phyloP scores from a whole-genome alignment of 2,888 invertebrate species.

The Perizoma flavofasciatum region DNA sequence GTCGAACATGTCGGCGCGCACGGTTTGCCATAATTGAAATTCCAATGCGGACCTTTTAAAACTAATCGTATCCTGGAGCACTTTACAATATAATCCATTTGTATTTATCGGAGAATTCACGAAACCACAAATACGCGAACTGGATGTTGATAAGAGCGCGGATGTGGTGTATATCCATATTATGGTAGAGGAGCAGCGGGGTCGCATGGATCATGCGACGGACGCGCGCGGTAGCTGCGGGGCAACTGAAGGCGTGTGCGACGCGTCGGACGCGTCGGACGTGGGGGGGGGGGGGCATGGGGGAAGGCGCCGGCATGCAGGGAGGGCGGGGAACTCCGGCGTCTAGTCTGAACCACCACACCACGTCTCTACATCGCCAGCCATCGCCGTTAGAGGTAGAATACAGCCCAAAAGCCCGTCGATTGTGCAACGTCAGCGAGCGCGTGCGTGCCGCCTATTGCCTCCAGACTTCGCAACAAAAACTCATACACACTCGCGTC shows the following conservation, averaged over 20 bases:
- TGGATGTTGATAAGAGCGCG: slow-evolving; percentile 77
- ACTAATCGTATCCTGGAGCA: slow-evolving; percentile 62
- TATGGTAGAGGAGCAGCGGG: slow-evolving; percentile 67
- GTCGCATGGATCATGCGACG: slow-evolving; percentile 80
- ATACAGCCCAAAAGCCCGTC: slow-evolving; percentile 41
- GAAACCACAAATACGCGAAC: slow-evolving; percentile 80
- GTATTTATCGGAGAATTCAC: slow-evolving; percentile 79
- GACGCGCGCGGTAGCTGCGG: slow-evolving; percentile 80
- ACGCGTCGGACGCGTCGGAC: slow-evolving; percentile 39
- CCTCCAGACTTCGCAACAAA: slow-evolving; percentile 51
- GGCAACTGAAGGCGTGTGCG: slow-evolving; percentile 67
- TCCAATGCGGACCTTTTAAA: slow-evolving; percentile 80
- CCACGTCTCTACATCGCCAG: slow-evolving; percentile 59
- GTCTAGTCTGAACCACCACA: slow-evolving; percentile 53
- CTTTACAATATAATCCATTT: slow-evolving; percentile 84
- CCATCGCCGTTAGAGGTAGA: slow-evolving; percentile 49
- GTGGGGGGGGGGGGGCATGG: slow-evolving; percentile 38
- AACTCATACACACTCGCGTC: slow-evolving; percentile 47
- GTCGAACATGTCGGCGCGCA: slow-evolving; percentile 79
- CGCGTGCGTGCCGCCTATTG: slow-evolving; percentile 63
- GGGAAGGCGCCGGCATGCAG: slow-evolving; percentile 40
- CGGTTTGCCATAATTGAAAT: slow-evolving; percentile 76
- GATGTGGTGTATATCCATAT: slow-evolving; percentile 82
- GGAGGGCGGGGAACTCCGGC: slow-evolving; percentile 48
- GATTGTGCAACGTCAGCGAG: slow-evolving; percentile 77